Percentiles rank a stretch among this genome's conserved stretches.
phyloP scores from a whole-genome alignment of 1,140 invertebrate genomes.

The Listronotus bonariensis region DNA sequence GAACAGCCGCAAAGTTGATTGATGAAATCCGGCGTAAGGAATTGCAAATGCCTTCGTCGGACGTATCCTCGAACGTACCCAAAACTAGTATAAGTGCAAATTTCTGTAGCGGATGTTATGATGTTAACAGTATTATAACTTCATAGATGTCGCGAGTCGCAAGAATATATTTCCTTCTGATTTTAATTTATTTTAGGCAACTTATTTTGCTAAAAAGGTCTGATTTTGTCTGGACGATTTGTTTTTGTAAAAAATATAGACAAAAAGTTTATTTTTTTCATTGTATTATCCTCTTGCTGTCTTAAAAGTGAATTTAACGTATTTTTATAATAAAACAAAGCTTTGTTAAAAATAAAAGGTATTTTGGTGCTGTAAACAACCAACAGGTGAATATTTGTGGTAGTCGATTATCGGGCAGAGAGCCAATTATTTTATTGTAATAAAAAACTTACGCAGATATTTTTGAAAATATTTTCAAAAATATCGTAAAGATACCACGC shows the following conservation, averaged over 20 bases:
- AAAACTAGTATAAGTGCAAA: no score
- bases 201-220: background rate
- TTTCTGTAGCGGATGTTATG: no score
- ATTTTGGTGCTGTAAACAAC: background rate
- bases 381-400: conserved; percentile 14
- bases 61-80: no score
- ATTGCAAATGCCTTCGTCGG: no score
- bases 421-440: conserved; percentile 9
- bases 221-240: background rate
- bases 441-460: background rate
- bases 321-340: background rate
- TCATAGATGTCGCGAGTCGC: no score
- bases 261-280: no score
- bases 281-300: no score
- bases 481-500: background rate
- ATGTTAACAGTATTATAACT: no score
- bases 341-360: background rate
- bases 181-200: background rate
- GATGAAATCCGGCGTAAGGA: no score
- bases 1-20: no score
- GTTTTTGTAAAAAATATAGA: background rate
- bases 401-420: conserved; percentile 5
- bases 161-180: no score
- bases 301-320: background rate
- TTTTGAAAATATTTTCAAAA: background rate